Evolutionary conservation across 2,888 invertebrate genomes (phyloP).

Genomic region (Xestia rhomboidea): DNA sequence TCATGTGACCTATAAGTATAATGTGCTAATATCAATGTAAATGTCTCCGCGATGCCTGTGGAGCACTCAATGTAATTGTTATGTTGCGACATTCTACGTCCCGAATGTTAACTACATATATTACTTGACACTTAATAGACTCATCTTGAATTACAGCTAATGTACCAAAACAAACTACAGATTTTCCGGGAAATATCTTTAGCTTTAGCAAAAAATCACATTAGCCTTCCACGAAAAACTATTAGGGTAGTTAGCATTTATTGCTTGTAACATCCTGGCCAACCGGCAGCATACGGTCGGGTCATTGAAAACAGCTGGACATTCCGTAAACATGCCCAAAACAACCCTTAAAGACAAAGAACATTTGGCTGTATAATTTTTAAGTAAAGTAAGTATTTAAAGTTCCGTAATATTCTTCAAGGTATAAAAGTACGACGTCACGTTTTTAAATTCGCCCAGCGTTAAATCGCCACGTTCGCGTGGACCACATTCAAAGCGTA

Average conservation of each 20-base stretch:
- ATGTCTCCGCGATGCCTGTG: constrained; percentile 38
- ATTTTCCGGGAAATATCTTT: constrained; percentile 47
- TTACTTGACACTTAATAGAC: constrained; percentile 43
- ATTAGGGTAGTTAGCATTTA: constrained; percentile 63
- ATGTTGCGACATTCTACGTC: constrained; percentile 37
- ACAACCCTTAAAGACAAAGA: constrained; percentile 40
- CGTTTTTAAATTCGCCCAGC: constrained; percentile 62
- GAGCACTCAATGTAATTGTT: constrained; percentile 60
- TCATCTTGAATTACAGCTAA: constrained; percentile 31
- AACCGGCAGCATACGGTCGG: constrained; percentile 47
- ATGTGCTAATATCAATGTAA: constrained; percentile 56
- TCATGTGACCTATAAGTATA: constrained; percentile 52
- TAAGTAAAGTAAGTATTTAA: constrained; percentile 48
- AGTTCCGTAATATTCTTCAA: constrained; percentile 47
- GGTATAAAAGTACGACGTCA: constrained; percentile 50
- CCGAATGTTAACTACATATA: constrained; percentile 41
- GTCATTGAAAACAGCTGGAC: constrained; percentile 37
- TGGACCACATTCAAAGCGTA: constrained; percentile 64
- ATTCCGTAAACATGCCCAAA: constrained; percentile 45
- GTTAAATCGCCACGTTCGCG: constrained; percentile 64
- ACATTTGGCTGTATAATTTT: constrained; percentile 40
- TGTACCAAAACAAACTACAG: constrained; percentile 44
- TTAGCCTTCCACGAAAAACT: constrained; percentile 37
- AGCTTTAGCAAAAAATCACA: constrained; percentile 31
- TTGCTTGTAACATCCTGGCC: constrained; percentile 56